phyloP scores from a whole-genome alignment of 2,888 invertebrate genomes.

The Cacoxenus indagator region DNA sequence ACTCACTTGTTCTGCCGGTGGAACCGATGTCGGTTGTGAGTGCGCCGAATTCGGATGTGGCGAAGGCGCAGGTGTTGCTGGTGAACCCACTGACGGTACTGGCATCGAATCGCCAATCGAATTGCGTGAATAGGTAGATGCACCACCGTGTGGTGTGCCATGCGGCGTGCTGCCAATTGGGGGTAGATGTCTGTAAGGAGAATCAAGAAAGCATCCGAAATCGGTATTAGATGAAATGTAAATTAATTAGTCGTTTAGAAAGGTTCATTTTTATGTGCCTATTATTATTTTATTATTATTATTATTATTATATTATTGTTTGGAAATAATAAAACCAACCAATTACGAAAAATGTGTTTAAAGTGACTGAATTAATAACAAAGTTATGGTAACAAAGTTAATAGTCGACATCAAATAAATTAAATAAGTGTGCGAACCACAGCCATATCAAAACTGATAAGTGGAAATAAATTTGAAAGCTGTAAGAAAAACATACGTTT shows the following conservation, averaged over 20 bases:
- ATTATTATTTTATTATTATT: neutral
- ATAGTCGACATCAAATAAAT: slow-evolving; percentile 15
- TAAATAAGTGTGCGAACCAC: slow-evolving; percentile 28
- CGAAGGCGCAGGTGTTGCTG: slow-evolving; percentile 77
- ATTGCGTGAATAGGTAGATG: slow-evolving; percentile 78
- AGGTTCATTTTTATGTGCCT: neutral
- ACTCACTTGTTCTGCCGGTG: slow-evolving; percentile 73
- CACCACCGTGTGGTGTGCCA: slow-evolving; percentile 76
- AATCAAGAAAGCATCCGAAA: slow-evolving; percentile 11
- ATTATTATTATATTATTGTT: neutral
- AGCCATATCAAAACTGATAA: slow-evolving; percentile 28
- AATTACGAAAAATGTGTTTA: slow-evolving; percentile 12
- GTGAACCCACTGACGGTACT: slow-evolving; percentile 75
- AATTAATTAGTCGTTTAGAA: slow-evolving; percentile 1
- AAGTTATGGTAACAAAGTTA: neutral
- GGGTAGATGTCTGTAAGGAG: slow-evolving; percentile 44
- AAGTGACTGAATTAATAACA: neutral
- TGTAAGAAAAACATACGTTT: neutral
- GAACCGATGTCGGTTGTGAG: slow-evolving; percentile 80
- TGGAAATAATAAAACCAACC: neutral
- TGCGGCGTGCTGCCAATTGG: slow-evolving; percentile 49
- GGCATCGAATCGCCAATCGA: slow-evolving; percentile 69
- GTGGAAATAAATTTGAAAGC: neutral
- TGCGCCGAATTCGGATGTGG: slow-evolving; percentile 78
- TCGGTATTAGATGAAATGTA: neutral